Evolutionary conservation across 2,888 invertebrate genomes (phyloP).

Genomic region (Apotomis betuletana): DNA sequence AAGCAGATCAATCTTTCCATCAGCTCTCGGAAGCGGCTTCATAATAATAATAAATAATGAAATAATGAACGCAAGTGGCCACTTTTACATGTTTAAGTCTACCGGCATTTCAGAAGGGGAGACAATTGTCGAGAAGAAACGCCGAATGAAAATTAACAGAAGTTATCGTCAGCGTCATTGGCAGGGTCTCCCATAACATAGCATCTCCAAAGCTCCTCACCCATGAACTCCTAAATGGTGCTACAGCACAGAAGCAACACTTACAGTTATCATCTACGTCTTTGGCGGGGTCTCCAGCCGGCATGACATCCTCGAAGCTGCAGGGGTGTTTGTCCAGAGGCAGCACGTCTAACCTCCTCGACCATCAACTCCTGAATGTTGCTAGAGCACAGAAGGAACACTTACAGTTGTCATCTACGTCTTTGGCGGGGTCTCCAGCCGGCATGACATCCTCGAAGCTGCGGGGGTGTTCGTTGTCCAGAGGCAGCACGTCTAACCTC

Average conservation of each 20-base stretch:
- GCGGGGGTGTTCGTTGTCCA: no score
- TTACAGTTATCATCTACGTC: constrained; percentile 98
- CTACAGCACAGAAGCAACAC: constrained; percentile 57
- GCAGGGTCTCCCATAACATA: constrained; percentile 96
- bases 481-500: no score
- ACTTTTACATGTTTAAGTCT: constrained; percentile 58
- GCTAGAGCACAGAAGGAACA: constrained; percentile 46
- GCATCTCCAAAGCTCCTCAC: constrained; percentile 93
- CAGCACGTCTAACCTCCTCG: constrained; percentile 88
- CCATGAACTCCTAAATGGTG: constrained; percentile 92
- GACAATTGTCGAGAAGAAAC: no score
- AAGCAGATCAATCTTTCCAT: no score
- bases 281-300: constrained; percentile 94
- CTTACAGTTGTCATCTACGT: constrained; percentile 98
- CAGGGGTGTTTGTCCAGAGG: constrained; percentile 84
- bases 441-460: no score
- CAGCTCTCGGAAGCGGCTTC: constrained; percentile 87
- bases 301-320: constrained; percentile 93
- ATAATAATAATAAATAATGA: no score
- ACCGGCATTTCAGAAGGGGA: constrained; percentile 83
- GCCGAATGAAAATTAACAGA: constrained; percentile 85
- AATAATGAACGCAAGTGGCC: no score
- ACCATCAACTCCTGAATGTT: constrained; percentile 92
- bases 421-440: constrained; percentile 94
- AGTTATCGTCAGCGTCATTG: constrained; percentile 96